Evolutionary conservation across 2,888 invertebrate species (phyloP), one percentile per base, ranked within the genome.

Genomic region (Eurois occulta): DNA sequence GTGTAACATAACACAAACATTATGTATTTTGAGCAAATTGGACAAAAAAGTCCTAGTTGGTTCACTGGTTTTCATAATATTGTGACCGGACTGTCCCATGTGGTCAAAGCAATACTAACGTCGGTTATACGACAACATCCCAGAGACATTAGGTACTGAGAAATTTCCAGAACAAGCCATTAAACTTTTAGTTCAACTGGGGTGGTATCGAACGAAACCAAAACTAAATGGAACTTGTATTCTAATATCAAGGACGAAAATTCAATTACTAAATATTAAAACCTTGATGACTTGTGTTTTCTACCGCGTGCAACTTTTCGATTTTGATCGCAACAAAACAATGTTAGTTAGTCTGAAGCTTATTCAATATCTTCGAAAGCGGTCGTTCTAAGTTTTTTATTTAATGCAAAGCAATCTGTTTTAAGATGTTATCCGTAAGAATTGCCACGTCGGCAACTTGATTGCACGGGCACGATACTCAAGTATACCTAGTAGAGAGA

Each of bases 361-460:
- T 11, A 24, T 55, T 55, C n/a, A 64, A 35, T 43, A 43, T 16
- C 48, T 18, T 55, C 24, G 21, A 58, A 3, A 28, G 55, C 24
- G 24, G 55, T 72, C 24, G 58, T 72, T 52, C 69, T 43, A 76
- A 60, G 60, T 48, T 81, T 83, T 83, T 71, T 67, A 70, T 78
- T 66, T 68, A 70, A 71, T 70, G 62, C 28, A n/a, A 16, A 78
- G 55, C 48, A 72, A 83, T 82, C 69, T 58, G 72, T 83, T 83
- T 52, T 0, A 38, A 73, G 75, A 75, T 78, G 48, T 70, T 83
- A 83, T 83, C 75, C 32, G 46, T 69, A 32, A 58, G 75, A 58
- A 83, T 72, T 78, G 70, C 70, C 75, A 77, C 68, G 68, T 75
- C 68, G 70, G 13, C 62, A 52, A 70, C 75, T 68, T 69, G 75